These are phyloP conservation scores for Ptilodon capucinus DNA, from an alignment of 2,888 invertebrate species.

Conservation along the genomic window DNA sequence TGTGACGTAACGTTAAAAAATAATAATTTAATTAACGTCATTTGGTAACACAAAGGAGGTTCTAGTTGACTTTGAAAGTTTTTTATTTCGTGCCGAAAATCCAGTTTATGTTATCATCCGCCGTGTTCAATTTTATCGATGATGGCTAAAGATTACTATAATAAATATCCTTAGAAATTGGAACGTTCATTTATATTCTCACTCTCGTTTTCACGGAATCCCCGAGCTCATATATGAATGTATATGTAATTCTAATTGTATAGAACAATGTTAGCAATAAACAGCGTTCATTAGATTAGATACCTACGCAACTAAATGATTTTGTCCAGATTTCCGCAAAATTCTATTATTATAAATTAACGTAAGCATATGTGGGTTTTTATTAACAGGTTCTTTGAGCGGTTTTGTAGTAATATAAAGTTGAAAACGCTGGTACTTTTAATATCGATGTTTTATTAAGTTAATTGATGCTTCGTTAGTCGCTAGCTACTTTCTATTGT, in stretches of 20 bases:
- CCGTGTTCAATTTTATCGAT: no score
- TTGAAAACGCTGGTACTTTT: conserved; percentile 24
- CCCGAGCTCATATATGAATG: background rate
- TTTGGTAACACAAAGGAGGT: no score
- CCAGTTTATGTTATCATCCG: no score
- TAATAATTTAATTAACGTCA: no score
- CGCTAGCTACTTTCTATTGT: no score
- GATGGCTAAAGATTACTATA: no score
- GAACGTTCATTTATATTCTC: background rate
- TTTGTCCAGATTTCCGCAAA: conserved; percentile 49
- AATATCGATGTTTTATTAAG: conserved; percentile 21
- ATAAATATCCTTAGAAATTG: background rate
- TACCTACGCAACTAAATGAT: conserved; percentile 44
- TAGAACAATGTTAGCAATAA: conserved; percentile 32
- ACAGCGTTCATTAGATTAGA: conserved; percentile 41
- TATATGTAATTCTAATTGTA: conserved; percentile 14
- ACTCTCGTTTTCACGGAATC: background rate
- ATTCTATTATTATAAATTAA: conserved; percentile 48
- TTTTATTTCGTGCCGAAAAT: no score
- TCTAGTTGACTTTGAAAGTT: no score
- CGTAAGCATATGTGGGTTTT: conserved; percentile 44
- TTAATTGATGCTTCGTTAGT: conserved; percentile 9
- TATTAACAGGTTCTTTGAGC: conserved; percentile 44
- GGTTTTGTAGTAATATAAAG: conserved; percentile 36
- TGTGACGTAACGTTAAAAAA: no score